These are phyloP conservation scores for Ambastaia sidthimunki DNA, from an alignment of 2,797 vertebrate species.

Conservation along the genomic window DNA sequence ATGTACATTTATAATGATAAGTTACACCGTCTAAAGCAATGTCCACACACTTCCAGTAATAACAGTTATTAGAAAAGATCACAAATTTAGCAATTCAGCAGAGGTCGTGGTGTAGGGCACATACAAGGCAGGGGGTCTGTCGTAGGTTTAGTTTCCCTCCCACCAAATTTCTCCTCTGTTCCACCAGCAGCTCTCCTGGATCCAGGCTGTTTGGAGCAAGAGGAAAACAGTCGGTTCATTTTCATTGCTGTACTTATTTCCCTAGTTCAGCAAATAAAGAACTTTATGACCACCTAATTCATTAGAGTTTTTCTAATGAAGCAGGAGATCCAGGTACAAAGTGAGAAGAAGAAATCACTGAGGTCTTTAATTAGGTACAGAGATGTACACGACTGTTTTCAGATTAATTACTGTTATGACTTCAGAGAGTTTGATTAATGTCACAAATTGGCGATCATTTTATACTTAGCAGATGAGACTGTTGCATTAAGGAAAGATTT, in stretches of 20 bases:
- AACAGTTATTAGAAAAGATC: neutral
- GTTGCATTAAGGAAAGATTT: neutral
- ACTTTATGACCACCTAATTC: slow-evolving; percentile 26
- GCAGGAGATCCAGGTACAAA: slow-evolving; percentile 91
- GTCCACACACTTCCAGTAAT: neutral
- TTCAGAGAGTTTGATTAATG: slow-evolving; percentile 3
- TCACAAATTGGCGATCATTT: neutral
- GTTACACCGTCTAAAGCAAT: neutral
- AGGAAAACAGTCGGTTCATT: slow-evolving; percentile 27
- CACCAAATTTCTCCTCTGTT: slow-evolving; percentile 89
- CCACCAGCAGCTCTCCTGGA: slow-evolving; percentile 87
- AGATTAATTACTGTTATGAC: neutral
- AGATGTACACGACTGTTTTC: neutral
- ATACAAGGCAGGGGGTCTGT: slow-evolving; percentile 94
- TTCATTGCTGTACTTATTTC: slow-evolving; percentile 11
- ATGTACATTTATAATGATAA: too few species aligned
- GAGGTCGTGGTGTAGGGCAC: slow-evolving; percentile 6
- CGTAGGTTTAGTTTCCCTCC: slow-evolving; percentile 91
- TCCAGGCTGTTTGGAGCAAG: slow-evolving; percentile 81
- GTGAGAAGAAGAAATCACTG: slow-evolving; percentile 69
- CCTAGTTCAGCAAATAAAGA: slow-evolving; percentile 43
- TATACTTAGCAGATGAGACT: neutral
- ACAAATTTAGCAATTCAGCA: neutral
- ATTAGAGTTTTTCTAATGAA: slow-evolving; percentile 76
- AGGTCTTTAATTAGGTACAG: neutral